A percentile compares a stretch with the other conserved stretches of the same genome.
These are phyloP conservation scores for Philaethria dido DNA, from an alignment of 2,888 invertebrate species.

Conservation along the genomic window DNA sequence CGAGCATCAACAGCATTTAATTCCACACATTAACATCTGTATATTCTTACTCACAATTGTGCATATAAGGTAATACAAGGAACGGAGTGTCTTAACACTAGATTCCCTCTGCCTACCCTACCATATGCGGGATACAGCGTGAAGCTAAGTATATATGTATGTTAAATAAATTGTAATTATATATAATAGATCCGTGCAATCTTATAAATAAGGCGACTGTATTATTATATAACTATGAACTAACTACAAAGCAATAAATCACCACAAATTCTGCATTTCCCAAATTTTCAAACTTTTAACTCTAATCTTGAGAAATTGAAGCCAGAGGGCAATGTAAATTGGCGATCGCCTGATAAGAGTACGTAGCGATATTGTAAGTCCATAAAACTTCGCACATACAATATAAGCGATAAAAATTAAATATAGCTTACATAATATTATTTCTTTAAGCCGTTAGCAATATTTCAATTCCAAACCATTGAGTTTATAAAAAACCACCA, in stretches of 20 bases:
- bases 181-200: too few relatives aligned
- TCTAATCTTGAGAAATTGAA: slow-evolving; percentile 44
- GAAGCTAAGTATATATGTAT: too few relatives aligned
- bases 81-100: too few relatives aligned
- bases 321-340: slow-evolving; percentile 37
- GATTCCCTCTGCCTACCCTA: too few relatives aligned
- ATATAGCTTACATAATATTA: not conserved
- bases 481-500: slow-evolving; percentile 36
- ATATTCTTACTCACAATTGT: too few relatives aligned
- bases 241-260: slow-evolving; percentile 23
- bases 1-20: too few relatives aligned
- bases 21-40: too few relatives aligned
- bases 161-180: too few relatives aligned
- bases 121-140: too few relatives aligned
- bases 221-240: not conserved
- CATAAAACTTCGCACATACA: not conserved
- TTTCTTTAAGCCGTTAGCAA: slow-evolving; percentile 13
- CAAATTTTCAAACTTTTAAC: slow-evolving; percentile 44
- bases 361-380: slow-evolving; percentile 53
- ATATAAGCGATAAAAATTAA: not conserved
- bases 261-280: slow-evolving; percentile 16
- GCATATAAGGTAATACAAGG: too few relatives aligned
- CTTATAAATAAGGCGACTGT: too few relatives aligned
- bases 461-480: slow-evolving; percentile 39
- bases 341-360: slow-evolving; percentile 51